Evolutionary conservation across 1,140 invertebrate species (phyloP).

Genomic region (Halyomorpha halys): DNA sequence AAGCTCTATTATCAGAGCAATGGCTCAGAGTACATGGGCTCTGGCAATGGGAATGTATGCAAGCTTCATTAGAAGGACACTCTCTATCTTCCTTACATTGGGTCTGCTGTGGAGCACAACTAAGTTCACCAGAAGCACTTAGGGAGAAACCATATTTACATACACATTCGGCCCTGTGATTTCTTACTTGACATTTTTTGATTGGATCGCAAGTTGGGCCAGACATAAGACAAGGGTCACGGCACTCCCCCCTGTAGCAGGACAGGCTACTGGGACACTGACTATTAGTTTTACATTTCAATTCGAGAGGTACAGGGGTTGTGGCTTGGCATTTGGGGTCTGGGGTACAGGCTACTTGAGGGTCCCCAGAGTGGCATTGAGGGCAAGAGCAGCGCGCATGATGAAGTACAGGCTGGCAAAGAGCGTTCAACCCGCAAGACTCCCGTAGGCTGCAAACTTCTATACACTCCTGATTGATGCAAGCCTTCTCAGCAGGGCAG

Average conservation of each 20-base stretch:
- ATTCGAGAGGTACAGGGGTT: slow-evolving; percentile 8
- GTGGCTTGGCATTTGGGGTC: slow-evolving; percentile 55
- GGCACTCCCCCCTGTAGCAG: slow-evolving; percentile 64
- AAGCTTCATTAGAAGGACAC: slow-evolving; percentile 74
- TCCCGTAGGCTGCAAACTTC: slow-evolving; percentile 79
- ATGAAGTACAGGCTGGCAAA: slow-evolving; percentile 73
- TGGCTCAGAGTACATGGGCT: slow-evolving; percentile 65
- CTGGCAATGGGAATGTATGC: slow-evolving; percentile 66
- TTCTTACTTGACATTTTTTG: slow-evolving; percentile 77
- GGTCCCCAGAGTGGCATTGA: slow-evolving; percentile 72
- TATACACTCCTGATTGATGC: slow-evolving; percentile 73
- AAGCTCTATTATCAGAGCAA: slow-evolving; percentile 68
- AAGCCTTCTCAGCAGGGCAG: slow-evolving; percentile 82
- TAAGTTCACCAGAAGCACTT: slow-evolving; percentile 70
- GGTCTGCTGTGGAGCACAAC: slow-evolving; percentile 63
- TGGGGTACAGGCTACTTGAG: slow-evolving; percentile 59
- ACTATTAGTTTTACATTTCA: slow-evolving; percentile 39
- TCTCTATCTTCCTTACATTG: slow-evolving; percentile 72
- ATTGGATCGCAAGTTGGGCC: slow-evolving; percentile 58
- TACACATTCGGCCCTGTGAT: slow-evolving; percentile 73
- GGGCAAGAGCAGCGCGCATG: slow-evolving; percentile 75
- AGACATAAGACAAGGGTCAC: slow-evolving; percentile 56
- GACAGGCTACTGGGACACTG: slow-evolving; percentile 67
- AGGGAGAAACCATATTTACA: slow-evolving; percentile 79
- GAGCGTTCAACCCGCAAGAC: slow-evolving; percentile 77